A percentile compares a stretch with the other conserved stretches of the same genome.
Conservation (phyloP, 2,888 invertebrate species). For the Autographa pulchrina region DNA sequence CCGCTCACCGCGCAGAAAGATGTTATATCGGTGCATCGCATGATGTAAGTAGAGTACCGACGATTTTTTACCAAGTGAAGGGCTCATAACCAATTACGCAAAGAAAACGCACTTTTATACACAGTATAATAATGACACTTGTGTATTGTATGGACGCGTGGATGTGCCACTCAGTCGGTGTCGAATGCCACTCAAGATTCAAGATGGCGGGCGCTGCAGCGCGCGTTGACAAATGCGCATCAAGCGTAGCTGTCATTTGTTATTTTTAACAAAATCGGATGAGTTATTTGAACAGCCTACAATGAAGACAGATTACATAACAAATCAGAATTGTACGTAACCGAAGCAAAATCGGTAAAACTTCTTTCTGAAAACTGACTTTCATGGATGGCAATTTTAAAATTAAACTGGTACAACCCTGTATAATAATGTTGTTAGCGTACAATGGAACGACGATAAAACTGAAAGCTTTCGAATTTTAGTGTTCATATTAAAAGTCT, state of each 20-base stretch:
- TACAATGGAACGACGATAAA: constrained; percentile 62
- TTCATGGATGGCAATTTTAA: constrained; percentile 48
- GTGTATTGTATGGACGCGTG: constrained; percentile 70
- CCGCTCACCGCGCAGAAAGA: constrained; percentile 60
- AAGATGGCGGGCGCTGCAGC: constrained; percentile 79
- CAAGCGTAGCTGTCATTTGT: constrained; percentile 59
- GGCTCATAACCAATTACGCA: constrained; percentile 79
- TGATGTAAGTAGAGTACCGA: constrained; percentile 64
- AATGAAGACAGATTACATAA: constrained; percentile 59
- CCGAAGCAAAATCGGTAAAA: constrained; percentile 27
- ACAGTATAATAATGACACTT: constrained; percentile 72
- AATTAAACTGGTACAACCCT: constrained; percentile 45
- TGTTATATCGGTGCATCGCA: constrained; percentile 65
- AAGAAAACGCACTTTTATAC: constrained; percentile 78
- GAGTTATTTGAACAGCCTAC: constrained; percentile 55
- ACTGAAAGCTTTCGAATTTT: constrained; percentile 60
- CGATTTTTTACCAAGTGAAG: constrained; percentile 64
- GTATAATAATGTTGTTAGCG: constrained; percentile 46
- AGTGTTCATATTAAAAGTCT: constrained; percentile 49
- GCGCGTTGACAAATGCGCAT: constrained; percentile 78
- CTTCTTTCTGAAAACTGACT: constrained; percentile 46
- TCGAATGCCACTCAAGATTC: constrained; percentile 79
- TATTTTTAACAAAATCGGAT: constrained; percentile 51
- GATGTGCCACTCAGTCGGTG: constrained; percentile 83
- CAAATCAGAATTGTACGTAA: constrained; percentile 46